A percentile compares a stretch with the other conserved stretches of the same genome.
Conservation (phyloP, 2,888 invertebrate species). For the Ceratothoa steindachneri region DNA sequence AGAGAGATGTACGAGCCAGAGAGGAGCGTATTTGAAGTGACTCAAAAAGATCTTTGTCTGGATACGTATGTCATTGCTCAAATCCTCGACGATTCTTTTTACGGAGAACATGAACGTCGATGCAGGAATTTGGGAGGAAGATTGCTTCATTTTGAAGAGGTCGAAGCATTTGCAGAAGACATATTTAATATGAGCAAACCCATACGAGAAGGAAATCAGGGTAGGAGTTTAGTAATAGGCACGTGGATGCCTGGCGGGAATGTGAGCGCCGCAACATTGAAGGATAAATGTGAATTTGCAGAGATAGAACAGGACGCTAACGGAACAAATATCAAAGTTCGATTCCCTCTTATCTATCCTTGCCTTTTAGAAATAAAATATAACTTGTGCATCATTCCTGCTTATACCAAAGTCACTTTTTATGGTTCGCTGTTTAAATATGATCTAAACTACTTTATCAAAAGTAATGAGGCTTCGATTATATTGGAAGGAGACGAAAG, state of each 20-base stretch:
- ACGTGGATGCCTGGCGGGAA: not conserved
- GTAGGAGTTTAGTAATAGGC: not conserved
- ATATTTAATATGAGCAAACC: not conserved
- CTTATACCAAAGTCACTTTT: not conserved
- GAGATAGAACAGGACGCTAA: not conserved
- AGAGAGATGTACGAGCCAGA: no score
- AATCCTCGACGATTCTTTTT: not conserved
- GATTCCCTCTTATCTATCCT: not conserved
- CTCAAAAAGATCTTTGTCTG: not conserved
- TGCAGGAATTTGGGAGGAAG: not conserved
- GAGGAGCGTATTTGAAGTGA: not conserved
- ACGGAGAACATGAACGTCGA: not conserved
- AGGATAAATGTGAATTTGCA: not conserved
- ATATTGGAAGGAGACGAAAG: not conserved
- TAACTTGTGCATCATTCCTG: not conserved
- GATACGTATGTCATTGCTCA: not conserved
- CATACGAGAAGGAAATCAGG: not conserved
- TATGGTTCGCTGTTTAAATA: not conserved
- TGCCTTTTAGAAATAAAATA: not conserved
- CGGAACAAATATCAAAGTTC: no score
- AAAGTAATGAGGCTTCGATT: not conserved
- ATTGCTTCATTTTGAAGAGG: not conserved
- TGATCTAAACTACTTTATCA: not conserved
- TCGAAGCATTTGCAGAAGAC: not conserved
- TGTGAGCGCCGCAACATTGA: not conserved